phyloP scores from a whole-genome alignment of 2,113 vertebrate species.

The Leptobrachium leishanense region DNA sequence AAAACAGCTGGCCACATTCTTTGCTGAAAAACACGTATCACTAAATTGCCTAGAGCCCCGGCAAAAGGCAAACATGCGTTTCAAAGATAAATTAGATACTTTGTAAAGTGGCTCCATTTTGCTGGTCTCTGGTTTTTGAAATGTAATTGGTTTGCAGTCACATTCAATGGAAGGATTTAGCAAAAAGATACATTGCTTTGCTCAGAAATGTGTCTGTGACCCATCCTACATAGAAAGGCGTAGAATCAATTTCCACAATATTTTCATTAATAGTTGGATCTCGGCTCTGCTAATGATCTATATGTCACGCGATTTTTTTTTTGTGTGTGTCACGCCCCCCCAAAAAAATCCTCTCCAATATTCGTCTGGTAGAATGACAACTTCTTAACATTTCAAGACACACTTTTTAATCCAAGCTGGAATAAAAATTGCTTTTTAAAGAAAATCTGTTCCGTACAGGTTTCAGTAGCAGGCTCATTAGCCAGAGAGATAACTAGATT shows the following conservation, averaged over 20 bases:
- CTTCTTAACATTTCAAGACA: slow-evolving; percentile 14
- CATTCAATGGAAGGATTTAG: slow-evolving; percentile 45
- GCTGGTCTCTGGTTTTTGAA: slow-evolving; percentile 47
- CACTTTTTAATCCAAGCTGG: slow-evolving; percentile 12
- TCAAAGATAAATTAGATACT: slow-evolving; percentile 49
- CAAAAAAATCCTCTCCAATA: slow-evolving; percentile 15
- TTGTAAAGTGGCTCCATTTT: slow-evolving; percentile 44
- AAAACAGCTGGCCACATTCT: slow-evolving; percentile 40
- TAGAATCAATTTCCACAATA: slow-evolving; percentile 30
- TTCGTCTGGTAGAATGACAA: slow-evolving; percentile 6
- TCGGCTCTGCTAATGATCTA: slow-evolving; percentile 33
- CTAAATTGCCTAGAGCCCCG: slow-evolving; percentile 45
- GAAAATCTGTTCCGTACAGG: neutral
- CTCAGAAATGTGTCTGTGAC: slow-evolving; percentile 23
- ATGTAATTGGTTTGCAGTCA: slow-evolving; percentile 50
- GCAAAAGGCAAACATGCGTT: slow-evolving; percentile 46
- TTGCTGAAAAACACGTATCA: slow-evolving; percentile 30
- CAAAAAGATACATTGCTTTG: slow-evolving; percentile 25
- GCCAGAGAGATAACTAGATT: neutral
- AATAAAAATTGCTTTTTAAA: slow-evolving; percentile 14
- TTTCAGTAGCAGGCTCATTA: slow-evolving; percentile 7
- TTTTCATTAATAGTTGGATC: slow-evolving; percentile 31
- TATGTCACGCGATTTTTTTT: neutral
- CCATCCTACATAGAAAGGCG: slow-evolving; percentile 4
- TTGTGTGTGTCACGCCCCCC: neutral